A percentile compares a stretch with the other conserved stretches of the same genome.
Conservation (phyloP, 2,888 invertebrate genomes). For the Busseola fusca region DNA sequence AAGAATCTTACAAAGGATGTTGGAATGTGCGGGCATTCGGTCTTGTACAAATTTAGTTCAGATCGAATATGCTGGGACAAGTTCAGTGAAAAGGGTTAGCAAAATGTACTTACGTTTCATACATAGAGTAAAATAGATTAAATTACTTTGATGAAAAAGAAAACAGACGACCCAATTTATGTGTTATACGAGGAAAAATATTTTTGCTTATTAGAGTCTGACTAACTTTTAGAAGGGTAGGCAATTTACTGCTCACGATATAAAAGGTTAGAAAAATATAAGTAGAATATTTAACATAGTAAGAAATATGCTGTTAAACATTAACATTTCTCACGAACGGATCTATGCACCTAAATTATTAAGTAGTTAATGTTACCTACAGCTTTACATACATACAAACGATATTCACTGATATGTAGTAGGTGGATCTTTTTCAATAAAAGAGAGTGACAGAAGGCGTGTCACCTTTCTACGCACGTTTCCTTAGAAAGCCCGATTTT, state of each 20-base stretch:
- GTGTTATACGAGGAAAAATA: conserved; percentile 64
- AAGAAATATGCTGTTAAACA: neutral
- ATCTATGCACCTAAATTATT: conserved; percentile 5
- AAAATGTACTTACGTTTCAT: conserved; percentile 67
- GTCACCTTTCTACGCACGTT: conserved; percentile 70
- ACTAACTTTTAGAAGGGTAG: conserved; percentile 63
- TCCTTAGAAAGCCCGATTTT: conserved; percentile 67
- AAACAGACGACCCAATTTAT: conserved; percentile 69
- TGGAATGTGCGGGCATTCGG: conserved; percentile 84
- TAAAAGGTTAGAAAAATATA: conserved; percentile 40
- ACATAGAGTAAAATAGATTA: conserved; percentile 80
- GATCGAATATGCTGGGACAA: conserved; percentile 84
- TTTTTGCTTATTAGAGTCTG: conserved; percentile 59
- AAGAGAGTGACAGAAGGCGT: conserved; percentile 66
- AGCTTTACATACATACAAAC: conserved; percentile 25
- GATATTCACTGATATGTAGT: conserved; percentile 58
- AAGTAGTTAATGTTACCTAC: conserved; percentile 12
- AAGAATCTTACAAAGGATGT: conserved; percentile 82
- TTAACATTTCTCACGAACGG: neutral
- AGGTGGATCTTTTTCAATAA: conserved; percentile 67
- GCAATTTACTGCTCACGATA: conserved; percentile 65
- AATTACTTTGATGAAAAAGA: conserved; percentile 80
- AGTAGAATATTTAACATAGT: conserved; percentile 4
- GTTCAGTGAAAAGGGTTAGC: conserved; percentile 85
- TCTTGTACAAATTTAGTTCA: conserved; percentile 85